These are phyloP conservation scores for Hypsibius dujardini DNA, from an alignment of 1,140 invertebrate species.

Conservation along the genomic window DNA sequence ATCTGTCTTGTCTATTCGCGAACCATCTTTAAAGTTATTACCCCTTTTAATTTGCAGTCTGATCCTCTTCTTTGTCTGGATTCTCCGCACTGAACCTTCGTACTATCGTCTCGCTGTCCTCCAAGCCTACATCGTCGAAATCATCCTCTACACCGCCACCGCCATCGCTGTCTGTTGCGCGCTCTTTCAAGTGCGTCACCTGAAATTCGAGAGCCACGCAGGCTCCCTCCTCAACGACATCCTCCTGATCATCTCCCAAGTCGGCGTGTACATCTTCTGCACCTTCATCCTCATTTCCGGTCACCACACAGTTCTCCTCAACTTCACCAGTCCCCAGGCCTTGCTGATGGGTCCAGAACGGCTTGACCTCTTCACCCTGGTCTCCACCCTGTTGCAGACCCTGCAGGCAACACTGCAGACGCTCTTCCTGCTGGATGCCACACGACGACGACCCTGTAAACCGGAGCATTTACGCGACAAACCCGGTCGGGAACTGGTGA, in stretches of 20 bases:
- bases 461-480: constrained; percentile 78
- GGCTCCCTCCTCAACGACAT: constrained; percentile 56
- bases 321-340: constrained; percentile 45
- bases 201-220: constrained; percentile 48
- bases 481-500: constrained; percentile 55
- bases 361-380: constrained; percentile 43
- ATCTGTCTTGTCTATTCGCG: too few relatives aligned
- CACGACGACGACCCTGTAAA: constrained; percentile 64
- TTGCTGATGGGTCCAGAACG: constrained; percentile 44
- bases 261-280: constrained; percentile 79
- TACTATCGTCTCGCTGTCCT: constrained; percentile 63
- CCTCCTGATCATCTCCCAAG: constrained; percentile 71
- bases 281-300: constrained; percentile 79
- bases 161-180: constrained; percentile 9
- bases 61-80: constrained; percentile 81
- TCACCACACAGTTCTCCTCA: constrained; percentile 41
- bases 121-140: constrained; percentile 75
- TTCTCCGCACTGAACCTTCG: constrained; percentile 50
- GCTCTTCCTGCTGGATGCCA: constrained; percentile 79
- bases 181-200: constrained; percentile 43
- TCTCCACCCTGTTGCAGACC: not conserved
- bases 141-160: constrained; percentile 48
- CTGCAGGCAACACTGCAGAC: constrained; percentile 67
- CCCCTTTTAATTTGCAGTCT: constrained; percentile 35
- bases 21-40: not conserved